Evolutionary conservation across 35 echinoderm and acorn worm genomes (phyloP), one percentile per base, ranked within the genome.

Genomic region (Patiria miniata): DNA sequence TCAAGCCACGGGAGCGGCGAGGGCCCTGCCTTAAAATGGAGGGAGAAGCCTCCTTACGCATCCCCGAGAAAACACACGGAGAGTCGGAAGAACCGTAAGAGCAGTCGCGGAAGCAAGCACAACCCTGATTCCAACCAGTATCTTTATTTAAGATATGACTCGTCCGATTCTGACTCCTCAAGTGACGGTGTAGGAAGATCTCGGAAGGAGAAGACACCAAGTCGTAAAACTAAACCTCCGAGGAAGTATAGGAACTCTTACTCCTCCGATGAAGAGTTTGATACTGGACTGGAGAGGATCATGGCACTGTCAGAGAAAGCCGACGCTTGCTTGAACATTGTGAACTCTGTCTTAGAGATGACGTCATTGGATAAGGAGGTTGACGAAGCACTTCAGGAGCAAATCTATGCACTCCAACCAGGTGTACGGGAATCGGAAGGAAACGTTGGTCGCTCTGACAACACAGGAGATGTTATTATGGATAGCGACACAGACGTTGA

Each of bases 281-380:
- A 73, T 0, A 30, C 26, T 73, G 65, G 26, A 14, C 34, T 73
- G 65, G 65, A 73, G 65, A 30, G 65, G 26, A 34, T 73, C 29
- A 73, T 73, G 65, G 65, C 65, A 73, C 34, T 73, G 34, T 73
- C 65, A 14, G 65, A 73, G 21, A 73, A 73, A 23, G 65, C 65
- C 18, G 65, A 73, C n/a, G 65, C 65, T 14, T 73, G 65, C 34
- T 73, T 73, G 65, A 73, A 73, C 34, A 73, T 73, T 73, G 65
- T 73, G 2, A 73, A 73, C 65, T 73, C 65, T 14, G 65, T 73
- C 34, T 34, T 73, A 73, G 65, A 73, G 34, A 73, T 73, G 57
- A 60, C 57, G 26, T 73, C 65, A 26, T 73, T 73, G 7, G 65
- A 73, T 30, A 73, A 73, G 65, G 65, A 73, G 29, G 65, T 73